These are phyloP conservation scores for Stenodema calcarata DNA, from an alignment of 2,888 invertebrate genomes.

Conservation along the genomic window DNA sequence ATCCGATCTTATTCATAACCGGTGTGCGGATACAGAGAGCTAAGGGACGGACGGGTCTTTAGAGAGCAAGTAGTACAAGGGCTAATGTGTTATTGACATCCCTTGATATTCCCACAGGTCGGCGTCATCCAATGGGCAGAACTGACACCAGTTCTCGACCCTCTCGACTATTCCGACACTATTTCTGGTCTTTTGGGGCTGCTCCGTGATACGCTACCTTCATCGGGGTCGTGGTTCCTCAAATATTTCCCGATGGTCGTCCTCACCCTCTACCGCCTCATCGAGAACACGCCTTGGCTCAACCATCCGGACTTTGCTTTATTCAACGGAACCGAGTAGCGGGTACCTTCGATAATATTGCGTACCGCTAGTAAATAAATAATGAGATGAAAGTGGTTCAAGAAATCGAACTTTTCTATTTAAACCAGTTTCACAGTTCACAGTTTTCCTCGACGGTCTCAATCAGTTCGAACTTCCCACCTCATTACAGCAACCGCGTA, in stretches of 20 bases:
- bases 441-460: no score
- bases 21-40: background rate
- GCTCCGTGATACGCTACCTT: constrained; percentile 56
- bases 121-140: background rate
- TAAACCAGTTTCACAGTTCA: no score
- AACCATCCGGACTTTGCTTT: constrained; percentile 59
- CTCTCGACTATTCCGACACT: constrained; percentile 57
- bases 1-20: background rate
- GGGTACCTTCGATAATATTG: no score
- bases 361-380: no score
- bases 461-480: no score
- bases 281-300: constrained; percentile 61
- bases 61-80: no score
- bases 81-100: background rate
- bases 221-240: constrained; percentile 57
- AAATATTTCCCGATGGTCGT: constrained; percentile 61
- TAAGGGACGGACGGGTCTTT: no score
- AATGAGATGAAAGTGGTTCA: no score
- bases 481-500: no score
- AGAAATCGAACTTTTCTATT: no score
- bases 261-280: constrained; percentile 60
- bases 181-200: constrained; percentile 61
- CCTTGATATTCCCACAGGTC: constrained; percentile 4
- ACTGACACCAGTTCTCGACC: background rate
- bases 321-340: constrained; percentile 49